Base-by-base conservation (phyloP, 1,140 invertebrate species). In the Augochlora pura region DNA sequence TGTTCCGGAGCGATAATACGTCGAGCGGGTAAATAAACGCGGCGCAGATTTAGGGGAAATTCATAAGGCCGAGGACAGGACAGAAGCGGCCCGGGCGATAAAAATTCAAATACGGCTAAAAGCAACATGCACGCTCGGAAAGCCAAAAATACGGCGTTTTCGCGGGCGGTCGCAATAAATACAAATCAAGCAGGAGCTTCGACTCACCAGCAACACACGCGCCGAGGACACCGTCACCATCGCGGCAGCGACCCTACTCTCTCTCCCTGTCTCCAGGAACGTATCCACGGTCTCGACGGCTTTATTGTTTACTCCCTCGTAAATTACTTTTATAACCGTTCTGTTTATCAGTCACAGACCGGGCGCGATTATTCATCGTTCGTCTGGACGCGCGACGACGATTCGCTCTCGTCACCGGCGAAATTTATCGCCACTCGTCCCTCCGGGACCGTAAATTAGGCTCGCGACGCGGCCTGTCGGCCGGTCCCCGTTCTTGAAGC, bases 341-440 rank as follows among this genome's bases (percentile, higher is more conserved):
- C 10, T 75, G 64, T 75, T 76, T 76, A 76, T 59, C 62, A 54
- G 21, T 23, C 25, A 4, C 7, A 32, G 21, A 12, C 39, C 23
- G 0, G 16, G 6, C 54, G 10, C 64, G 38, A 76, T 76, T 68
- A 68, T 68, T 76, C 38, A 68, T 76, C 52, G 25, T 46, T 59
- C 38, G 64, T 74, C 27, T 25, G 16, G 6, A 1, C 49, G 63
- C 12, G 7, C 62, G 62, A 64, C 32, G 16, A 62, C 21, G 39
- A 64, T 49, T 64, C 62, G 27, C 46, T 21, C 9, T 42, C 63
- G 62, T 57, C 60, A 21, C 18, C 42, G 27, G n/a, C 16, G 63
- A 16, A 39, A 75, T 75, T 75, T 75, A 75, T 66, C 32, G 62
- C 21, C n/a, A 42, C 32, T 57, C 63, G 9, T 27, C n/a, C 63